phyloP scores from a whole-genome alignment of 2,797 vertebrate genomes.

The Oceanodroma leucorhoa region DNA sequence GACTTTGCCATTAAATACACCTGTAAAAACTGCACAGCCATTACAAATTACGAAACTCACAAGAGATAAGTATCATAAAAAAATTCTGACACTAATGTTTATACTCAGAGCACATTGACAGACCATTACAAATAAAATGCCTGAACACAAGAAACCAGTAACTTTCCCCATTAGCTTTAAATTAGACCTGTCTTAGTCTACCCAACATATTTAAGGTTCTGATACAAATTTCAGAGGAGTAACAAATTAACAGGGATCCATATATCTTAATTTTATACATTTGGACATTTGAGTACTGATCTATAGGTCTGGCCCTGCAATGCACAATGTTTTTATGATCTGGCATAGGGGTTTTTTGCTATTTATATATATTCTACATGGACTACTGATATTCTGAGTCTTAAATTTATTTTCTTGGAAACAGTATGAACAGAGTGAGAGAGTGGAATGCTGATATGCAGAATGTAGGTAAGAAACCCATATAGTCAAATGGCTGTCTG shows the following conservation, averaged over 20 bases:
- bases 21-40: neutral
- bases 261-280: neutral
- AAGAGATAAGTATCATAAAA: neutral
- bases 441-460: neutral
- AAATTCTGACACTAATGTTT: neutral
- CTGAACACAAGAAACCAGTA: neutral
- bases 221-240: neutral
- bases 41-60: neutral
- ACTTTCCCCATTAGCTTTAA: neutral
- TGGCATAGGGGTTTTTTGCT: fast-evolving
- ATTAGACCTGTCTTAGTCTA: neutral
- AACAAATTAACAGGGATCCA: neutral
- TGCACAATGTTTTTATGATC: neutral
- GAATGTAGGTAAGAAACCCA: neutral
- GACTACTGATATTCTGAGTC: neutral
- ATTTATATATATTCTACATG: neutral
- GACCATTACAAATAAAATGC: neutral
- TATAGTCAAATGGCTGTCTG: neutral
- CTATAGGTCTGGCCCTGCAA: neutral
- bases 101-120: neutral
- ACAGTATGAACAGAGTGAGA: neutral
- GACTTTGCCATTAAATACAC: slow-evolving; percentile 22
- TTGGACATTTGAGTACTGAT: neutral
- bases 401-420: neutral
- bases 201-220: neutral